Conservation (phyloP, 2,797 vertebrate genomes). For the Florisuga fusca region DNA sequence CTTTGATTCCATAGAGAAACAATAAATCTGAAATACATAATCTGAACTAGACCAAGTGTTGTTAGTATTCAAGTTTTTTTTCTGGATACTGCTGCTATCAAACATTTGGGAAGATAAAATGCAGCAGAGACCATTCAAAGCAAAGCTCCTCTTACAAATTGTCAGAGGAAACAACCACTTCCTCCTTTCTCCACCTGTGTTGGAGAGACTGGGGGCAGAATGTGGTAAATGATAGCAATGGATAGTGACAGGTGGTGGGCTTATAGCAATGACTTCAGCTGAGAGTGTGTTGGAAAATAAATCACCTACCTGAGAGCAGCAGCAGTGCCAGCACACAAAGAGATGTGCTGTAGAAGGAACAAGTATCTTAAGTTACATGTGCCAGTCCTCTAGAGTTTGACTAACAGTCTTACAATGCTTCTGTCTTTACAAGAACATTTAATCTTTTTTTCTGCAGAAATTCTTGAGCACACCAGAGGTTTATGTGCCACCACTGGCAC, state of each 20-base stretch:
- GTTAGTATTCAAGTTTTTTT: background rate
- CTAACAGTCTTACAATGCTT: background rate
- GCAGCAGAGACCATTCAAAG: background rate
- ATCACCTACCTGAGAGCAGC: background rate
- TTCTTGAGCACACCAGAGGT: slow-evolving; percentile 87
- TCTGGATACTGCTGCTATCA: background rate
- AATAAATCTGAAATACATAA: background rate
- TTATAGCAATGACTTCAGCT: background rate
- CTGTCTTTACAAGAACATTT: background rate
- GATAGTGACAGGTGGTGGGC: background rate
- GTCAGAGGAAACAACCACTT: background rate
- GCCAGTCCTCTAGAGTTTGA: background rate
- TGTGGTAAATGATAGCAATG: background rate
- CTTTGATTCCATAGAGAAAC: background rate
- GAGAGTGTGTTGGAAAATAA: background rate
- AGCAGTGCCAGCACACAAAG: background rate
- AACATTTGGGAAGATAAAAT: background rate
- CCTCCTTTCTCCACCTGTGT: background rate
- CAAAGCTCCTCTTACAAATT: background rate
- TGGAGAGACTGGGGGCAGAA: background rate
- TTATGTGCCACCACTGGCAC: slow-evolving; percentile 87
- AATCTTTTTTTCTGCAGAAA: slow-evolving; percentile 77
- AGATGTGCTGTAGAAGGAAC: background rate
- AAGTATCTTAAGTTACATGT: background rate
- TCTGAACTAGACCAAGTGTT: background rate